Base-by-base conservation (phyloP, 2,888 invertebrate genomes). In the Myopa tessellatipennis region DNA sequence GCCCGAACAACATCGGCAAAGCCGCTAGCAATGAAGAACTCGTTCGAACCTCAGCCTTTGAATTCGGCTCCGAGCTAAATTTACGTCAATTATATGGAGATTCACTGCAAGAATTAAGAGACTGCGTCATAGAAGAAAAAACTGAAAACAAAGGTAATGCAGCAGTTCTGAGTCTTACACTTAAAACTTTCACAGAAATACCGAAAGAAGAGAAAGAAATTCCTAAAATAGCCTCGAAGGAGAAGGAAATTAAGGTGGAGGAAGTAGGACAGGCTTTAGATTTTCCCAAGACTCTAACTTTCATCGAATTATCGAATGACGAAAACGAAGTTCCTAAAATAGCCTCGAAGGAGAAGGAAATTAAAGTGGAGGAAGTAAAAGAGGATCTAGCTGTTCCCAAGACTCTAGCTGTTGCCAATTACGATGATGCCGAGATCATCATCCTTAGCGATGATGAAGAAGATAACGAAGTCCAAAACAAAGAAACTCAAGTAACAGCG, bases 401-500 rank as follows among this genome's bases (percentile, higher is more conserved):
- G 65, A 12, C 3, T 26, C 6, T 70, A 12, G 26, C 4, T 14
- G 61, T 61, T 18, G 36, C n/a, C 1, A 76, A 52, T 4, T 16
- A 7, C 36, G 74, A 71, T 14, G 71, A 67, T 5, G 16, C 45
- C 4, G 78, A 79, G 26, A 71, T 78, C 3, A 80, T 80, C 40
- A 65, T 78, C 6, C 76, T 78, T 10, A 78, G 72, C 45, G 75
- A 79, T n/a, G 76, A 71, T 34, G 75, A 78, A 12, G 72, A 77
- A 26, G 77, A 77, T n/a, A 55, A 55, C 36, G 70, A 65, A 16
- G 10, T 38, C 68, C 60, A 12, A 40, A 75, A 69, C 40, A 68
- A 69, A 45, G 40, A 38, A 75, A 55, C 75, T n/a, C 68, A n/a
- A 60, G 36, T 6, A 60, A 45, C 1, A 60, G 40, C 60, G 58